phyloP scores from a whole-genome alignment of 2,797 vertebrate species.

The Urosaurus nigricauda region DNA sequence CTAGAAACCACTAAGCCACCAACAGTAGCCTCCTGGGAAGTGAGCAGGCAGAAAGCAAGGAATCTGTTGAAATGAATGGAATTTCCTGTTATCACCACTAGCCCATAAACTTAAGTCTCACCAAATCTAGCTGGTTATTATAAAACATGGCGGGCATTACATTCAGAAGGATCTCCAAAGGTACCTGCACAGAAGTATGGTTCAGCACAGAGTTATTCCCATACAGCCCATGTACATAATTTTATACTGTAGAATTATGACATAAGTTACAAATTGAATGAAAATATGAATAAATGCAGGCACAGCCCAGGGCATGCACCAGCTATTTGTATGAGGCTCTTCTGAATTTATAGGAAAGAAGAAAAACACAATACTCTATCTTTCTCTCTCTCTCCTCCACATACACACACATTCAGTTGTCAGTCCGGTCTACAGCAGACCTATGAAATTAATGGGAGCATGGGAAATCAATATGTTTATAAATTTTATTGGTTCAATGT shows the following conservation, averaged over 20 bases:
- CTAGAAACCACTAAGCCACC: slow-evolving; percentile 10
- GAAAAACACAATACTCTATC: neutral
- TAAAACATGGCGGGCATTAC: neutral
- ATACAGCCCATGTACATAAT: neutral
- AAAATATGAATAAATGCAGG: neutral
- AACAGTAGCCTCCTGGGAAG: slow-evolving; percentile 1
- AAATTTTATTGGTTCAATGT: too few species aligned
- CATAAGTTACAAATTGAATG: neutral
- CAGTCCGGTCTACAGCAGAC: too few species aligned
- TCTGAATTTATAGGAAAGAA: neutral
- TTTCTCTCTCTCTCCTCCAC: neutral
- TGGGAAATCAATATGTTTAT: too few species aligned
- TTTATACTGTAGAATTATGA: neutral
- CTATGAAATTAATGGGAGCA: too few species aligned
- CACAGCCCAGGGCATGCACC: neutral
- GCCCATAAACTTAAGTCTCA: slow-evolving; percentile 19
- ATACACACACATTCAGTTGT: too few species aligned
- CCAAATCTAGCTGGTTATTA: slow-evolving; percentile 6
- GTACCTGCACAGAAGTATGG: neutral
- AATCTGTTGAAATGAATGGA: neutral
- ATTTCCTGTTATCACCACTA: slow-evolving; percentile 18
- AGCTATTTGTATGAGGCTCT: neutral
- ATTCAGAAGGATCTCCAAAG: neutral
- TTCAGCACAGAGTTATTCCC: too few species aligned
- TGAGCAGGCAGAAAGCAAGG: neutral